phyloP scores from a whole-genome alignment of 2,113 vertebrate species.

The Fregata magnificens region DNA sequence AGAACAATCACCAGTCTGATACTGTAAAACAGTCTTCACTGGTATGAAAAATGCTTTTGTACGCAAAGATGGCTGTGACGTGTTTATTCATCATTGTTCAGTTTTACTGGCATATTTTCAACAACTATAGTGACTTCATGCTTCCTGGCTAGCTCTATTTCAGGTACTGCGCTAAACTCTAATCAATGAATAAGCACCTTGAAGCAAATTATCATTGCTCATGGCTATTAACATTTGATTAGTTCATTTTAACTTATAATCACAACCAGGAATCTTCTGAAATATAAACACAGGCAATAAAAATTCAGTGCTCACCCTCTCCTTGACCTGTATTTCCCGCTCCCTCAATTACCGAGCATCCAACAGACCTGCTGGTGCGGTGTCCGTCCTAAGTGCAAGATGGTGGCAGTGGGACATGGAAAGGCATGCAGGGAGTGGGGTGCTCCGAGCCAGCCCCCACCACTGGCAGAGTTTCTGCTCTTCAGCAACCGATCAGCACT shows the following conservation, averaged over 20 bases:
- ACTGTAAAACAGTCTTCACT: not conserved
- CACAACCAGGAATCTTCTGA: not conserved
- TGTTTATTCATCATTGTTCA: not conserved
- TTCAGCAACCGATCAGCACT: accelerated
- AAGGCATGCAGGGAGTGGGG: not conserved
- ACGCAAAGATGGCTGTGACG: not conserved
- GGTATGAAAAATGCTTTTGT: not conserved
- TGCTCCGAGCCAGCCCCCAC: not conserved
- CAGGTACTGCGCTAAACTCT: not conserved
- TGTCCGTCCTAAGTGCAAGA: not conserved
- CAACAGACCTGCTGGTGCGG: not conserved
- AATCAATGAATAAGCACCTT: not conserved
- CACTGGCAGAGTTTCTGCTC: not conserved
- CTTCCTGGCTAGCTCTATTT: not conserved
- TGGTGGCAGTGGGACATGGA: not conserved
- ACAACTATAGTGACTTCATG: not conserved
- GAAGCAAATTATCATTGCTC: not conserved
- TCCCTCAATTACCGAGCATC: not conserved
- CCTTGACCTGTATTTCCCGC: not conserved
- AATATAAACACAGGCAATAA: not conserved
- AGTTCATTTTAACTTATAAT: not conserved
- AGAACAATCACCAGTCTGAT: not conserved
- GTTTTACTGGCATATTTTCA: not conserved
- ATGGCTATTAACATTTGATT: not conserved
- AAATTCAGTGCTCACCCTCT: not conserved